These are phyloP conservation scores for Agrotis puta DNA, from an alignment of 2,888 invertebrate genomes.

Conservation along the genomic window DNA sequence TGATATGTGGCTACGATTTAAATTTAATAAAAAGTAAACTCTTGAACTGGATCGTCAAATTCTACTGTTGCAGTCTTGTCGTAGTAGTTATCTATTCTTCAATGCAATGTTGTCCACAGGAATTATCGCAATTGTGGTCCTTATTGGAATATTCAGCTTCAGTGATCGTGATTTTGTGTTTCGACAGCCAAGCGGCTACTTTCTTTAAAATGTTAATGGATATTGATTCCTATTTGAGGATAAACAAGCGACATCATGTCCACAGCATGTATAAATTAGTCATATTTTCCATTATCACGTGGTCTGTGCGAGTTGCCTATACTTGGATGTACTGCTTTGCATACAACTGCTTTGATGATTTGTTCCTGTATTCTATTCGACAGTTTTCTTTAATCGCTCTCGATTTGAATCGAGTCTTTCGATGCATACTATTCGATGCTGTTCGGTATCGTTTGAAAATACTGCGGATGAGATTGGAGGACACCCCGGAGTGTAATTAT, in stretches of 20 bases:
- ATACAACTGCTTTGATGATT: conserved; percentile 69
- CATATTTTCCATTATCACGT: conserved; percentile 68
- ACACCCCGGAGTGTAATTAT: conserved; percentile 73
- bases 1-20: conserved; percentile 82
- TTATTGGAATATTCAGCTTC: conserved; percentile 78
- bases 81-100: conserved; percentile 69
- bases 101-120: conserved; percentile 71
- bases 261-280: conserved; percentile 69
- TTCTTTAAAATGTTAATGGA: conserved; percentile 73
- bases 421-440: conserved; percentile 79
- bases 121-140: conserved; percentile 77
- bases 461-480: conserved; percentile 78
- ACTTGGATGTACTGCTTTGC: conserved; percentile 72
- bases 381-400: conserved; percentile 78
- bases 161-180: conserved; percentile 72
- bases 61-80: conserved; percentile 75
- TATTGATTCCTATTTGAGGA: conserved; percentile 77
- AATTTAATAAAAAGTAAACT: conserved; percentile 68
- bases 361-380: conserved; percentile 72
- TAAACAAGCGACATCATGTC: conserved; percentile 72
- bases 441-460: conserved; percentile 79
- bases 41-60: conserved; percentile 61
- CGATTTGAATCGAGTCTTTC: conserved; percentile 83
- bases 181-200: conserved; percentile 70
- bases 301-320: conserved; percentile 75